Conservation (phyloP, 2,888 invertebrate species). For the Melieria crassipennis region DNA sequence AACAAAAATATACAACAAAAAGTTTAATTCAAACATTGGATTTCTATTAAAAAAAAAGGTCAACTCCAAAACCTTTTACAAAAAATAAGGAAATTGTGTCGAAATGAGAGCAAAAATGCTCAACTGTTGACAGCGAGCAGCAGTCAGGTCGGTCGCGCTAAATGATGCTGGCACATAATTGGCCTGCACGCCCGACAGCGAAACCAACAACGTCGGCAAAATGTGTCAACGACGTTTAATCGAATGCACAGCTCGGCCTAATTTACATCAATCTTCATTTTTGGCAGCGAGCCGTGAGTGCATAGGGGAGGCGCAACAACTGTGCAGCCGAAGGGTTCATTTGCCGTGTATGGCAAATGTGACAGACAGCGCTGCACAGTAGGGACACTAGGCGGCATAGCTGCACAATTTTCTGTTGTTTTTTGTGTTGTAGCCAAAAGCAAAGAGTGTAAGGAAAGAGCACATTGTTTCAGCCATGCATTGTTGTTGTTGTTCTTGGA, state of each 20-base stretch:
- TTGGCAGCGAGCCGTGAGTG: constrained; percentile 4
- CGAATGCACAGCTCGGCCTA: constrained; percentile 12
- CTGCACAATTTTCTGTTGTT: too few species aligned
- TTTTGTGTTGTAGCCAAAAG: too few species aligned
- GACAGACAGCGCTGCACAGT: not conserved
- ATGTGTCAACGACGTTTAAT: not conserved
- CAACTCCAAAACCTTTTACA: not conserved
- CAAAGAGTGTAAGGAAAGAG: constrained; percentile 2
- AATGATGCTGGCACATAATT: too few species aligned
- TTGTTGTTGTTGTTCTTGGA: not conserved
- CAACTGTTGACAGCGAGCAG: too few species aligned
- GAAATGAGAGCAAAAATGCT: not conserved
- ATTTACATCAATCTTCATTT: constrained; percentile 34
- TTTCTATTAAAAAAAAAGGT: not conserved
- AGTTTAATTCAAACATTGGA: not conserved
- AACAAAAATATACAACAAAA: not conserved
- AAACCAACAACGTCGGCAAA: constrained; percentile 15
- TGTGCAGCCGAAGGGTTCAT: constrained; percentile 19
- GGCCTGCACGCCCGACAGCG: not conserved
- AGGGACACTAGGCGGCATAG: too few species aligned
- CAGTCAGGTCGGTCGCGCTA: too few species aligned
- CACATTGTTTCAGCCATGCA: not conserved
- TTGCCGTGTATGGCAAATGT: constrained; percentile 15
- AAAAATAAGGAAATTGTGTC: not conserved
- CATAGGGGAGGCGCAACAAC: constrained; percentile 3